A percentile compares a stretch with the other conserved stretches of the same genome.
Conservation (phyloP, 2,888 invertebrate genomes). For the Odontothrips loti region DNA sequence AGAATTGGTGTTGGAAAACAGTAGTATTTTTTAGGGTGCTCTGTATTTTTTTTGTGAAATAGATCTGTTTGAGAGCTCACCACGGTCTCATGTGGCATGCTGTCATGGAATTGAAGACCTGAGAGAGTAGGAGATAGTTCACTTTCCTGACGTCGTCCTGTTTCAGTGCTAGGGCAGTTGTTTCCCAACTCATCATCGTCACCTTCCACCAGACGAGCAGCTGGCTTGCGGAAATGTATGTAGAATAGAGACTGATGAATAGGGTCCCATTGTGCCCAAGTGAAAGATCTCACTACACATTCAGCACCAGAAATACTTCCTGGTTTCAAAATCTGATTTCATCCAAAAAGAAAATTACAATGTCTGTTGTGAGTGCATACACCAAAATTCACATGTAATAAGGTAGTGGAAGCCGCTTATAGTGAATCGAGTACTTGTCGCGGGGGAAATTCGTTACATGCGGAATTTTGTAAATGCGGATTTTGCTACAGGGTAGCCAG, state of each 20-base stretch:
- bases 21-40: not conserved
- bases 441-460: slow-evolving; percentile 5
- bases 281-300: slow-evolving; percentile 62
- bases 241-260: slow-evolving; percentile 74
- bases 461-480: too few species aligned
- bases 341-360: slow-evolving; percentile 23
- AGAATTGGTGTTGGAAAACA: slow-evolving; percentile 24
- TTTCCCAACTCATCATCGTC: slow-evolving; percentile 54
- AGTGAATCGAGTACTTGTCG: too few species aligned
- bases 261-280: slow-evolving; percentile 86
- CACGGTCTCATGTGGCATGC: slow-evolving; percentile 81
- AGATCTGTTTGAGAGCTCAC: slow-evolving; percentile 50
- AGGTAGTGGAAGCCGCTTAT: slow-evolving; percentile 12
- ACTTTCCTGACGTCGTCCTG: slow-evolving; percentile 48
- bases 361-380: slow-evolving; percentile 13
- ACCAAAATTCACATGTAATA: not conserved
- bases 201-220: slow-evolving; percentile 62
- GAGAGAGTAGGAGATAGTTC: slow-evolving; percentile 69
- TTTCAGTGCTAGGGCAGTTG: slow-evolving; percentile 32
- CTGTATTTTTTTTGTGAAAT: slow-evolving; percentile 25
- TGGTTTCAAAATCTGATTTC: slow-evolving; percentile 33
- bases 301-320: slow-evolving; percentile 44
- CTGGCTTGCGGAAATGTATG: slow-evolving; percentile 70
- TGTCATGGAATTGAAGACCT: slow-evolving; percentile 80
- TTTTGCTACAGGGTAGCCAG: too few species aligned